phyloP scores from a whole-genome alignment of 2,888 invertebrate genomes.

The Eurytoma californica region DNA sequence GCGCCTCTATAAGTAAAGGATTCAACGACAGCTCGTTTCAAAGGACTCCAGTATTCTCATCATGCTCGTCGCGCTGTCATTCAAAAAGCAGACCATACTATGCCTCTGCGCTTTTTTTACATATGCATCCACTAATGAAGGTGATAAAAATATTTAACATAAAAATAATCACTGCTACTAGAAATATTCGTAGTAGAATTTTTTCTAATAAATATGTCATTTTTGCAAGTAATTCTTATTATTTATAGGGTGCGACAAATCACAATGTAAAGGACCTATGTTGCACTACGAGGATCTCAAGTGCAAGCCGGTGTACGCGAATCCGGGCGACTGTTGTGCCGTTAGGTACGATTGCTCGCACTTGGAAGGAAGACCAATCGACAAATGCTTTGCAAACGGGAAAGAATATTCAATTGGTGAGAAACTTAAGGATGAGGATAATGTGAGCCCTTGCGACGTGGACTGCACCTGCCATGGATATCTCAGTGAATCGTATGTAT shows the following conservation, averaged over 20 bases:
- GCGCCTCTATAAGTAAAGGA: no score
- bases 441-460: conserved; percentile 62
- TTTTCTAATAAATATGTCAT: no score
- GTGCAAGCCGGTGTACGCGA: conserved; percentile 63
- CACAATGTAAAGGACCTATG: conserved; percentile 65
- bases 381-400: conserved; percentile 66
- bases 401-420: conserved; percentile 63
- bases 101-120: no score
- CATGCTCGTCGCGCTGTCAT: no score
- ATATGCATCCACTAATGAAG: no score
- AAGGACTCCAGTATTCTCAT: no score
- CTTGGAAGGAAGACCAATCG: conserved; percentile 55
- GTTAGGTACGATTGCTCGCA: conserved; percentile 64
- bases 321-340: conserved; percentile 63
- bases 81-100: no score
- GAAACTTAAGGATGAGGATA: conserved; percentile 60
- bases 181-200: no score
- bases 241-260: conserved; percentile 57
- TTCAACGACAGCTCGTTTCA: no score
- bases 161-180: no score
- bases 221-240: no score
- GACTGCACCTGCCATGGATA: neutral
- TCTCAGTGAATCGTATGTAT: neutral
- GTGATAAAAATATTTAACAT: no score
- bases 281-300: conserved; percentile 61